Evolutionary conservation across 1,140 invertebrate genomes (phyloP), one percentile per base, ranked within the genome.

Genomic region (Drosophila seguyi): DNA sequence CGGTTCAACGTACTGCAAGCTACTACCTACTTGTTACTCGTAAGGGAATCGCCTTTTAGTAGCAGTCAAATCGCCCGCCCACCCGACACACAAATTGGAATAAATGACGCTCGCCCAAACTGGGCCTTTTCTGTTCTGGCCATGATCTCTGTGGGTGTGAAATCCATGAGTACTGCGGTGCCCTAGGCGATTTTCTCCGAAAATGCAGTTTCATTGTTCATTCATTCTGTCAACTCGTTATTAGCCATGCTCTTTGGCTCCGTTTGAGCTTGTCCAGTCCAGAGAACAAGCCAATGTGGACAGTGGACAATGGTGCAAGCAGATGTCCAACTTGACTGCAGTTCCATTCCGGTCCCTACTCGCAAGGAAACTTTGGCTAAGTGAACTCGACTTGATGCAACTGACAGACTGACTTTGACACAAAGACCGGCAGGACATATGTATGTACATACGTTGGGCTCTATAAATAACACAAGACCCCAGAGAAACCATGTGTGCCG

Each of bases 381-480:
- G 36, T 52, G 45, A 48, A 63, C 71, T 75, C 36, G 72, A 63
- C 73, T 67, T 73, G 71, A 61, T 62, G 67, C 47, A 73, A 31
- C 74, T 78, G 75, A 67, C 67, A 68, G 83, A 68, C 80, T 87
- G 84, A 84, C 67, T 84, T 80, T 87, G 85, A 88, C 80, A 73
- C 68, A 39, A 63, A 58, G 62, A 61, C 41, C 57, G 16, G 36
- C n/a, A 72, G 50, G 56, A 73, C 39, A 45, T 48, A 18, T 29
- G 18, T 42, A 34, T 48, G 50, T 36, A 8, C 50, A 53, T 25
- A 53, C 69, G 42, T 42, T 41, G 56, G 48, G 36, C 34, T 61
- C 81, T 81, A 85, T 84, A 81, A 81, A 81, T 85, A 84, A 79
- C 63, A 66, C 60, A 78, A 52, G 56, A 67, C 76, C 58, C 56